These are phyloP conservation scores for Eilema sororculum DNA, from an alignment of 2,888 invertebrate genomes.

Conservation along the genomic window DNA sequence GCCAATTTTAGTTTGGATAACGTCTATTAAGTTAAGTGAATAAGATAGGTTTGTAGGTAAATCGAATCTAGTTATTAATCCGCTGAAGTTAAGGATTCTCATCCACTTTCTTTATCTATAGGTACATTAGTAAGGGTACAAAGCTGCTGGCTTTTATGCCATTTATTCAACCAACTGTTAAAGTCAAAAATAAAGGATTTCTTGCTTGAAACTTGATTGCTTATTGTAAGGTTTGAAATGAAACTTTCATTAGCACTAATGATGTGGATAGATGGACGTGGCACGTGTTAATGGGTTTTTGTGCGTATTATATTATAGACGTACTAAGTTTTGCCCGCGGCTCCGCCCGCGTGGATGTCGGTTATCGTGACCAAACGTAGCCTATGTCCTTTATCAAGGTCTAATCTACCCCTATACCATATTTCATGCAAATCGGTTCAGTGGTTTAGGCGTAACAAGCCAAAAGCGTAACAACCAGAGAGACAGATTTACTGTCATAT, in stretches of 20 bases:
- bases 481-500: no score
- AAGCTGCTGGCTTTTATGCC: background rate
- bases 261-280: background rate
- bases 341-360: no score
- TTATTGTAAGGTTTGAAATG: background rate
- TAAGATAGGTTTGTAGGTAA: conserved; percentile 13
- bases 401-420: no score
- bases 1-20: conserved; percentile 22
- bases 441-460: no score
- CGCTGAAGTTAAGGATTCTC: background rate
- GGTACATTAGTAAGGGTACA: background rate
- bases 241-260: conserved; percentile 2
- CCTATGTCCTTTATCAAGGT: no score
- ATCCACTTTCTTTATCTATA: background rate
- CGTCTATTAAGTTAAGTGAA: conserved; percentile 18
- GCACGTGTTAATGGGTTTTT: background rate
- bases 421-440: no score
- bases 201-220: conserved; percentile 4
- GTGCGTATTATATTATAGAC: background rate
- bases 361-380: no score
- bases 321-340: no score
- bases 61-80: conserved; percentile 18
- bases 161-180: background rate
- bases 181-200: background rate
- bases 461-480: no score